Conservation (phyloP, 2,888 invertebrate genomes). For the Volucella inflata region DNA sequence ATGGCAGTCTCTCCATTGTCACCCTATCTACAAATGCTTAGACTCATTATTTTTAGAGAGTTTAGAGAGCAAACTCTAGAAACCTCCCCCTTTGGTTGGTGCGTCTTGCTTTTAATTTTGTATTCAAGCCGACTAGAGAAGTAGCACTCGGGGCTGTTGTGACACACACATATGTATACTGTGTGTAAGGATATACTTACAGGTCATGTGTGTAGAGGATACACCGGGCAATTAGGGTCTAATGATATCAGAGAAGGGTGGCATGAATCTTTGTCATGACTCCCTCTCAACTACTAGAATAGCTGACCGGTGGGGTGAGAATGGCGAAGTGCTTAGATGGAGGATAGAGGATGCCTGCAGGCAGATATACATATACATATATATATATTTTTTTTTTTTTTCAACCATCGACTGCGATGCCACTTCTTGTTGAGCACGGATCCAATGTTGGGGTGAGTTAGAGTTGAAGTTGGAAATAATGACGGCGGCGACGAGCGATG, state of each 20-base stretch:
- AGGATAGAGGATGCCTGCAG: conserved; percentile 38
- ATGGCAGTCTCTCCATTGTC: conserved; percentile 67
- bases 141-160: conserved; percentile 14
- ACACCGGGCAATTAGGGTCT: conserved; percentile 71
- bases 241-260: conserved; percentile 59
- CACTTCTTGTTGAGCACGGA: conserved; percentile 47
- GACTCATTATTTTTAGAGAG: conserved; percentile 74
- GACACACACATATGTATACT: conserved; percentile 1
- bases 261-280: conserved; percentile 66
- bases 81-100: conserved; percentile 18
- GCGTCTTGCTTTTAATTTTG: conserved; percentile 54
- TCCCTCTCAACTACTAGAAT: conserved; percentile 61
- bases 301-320: conserved; percentile 24
- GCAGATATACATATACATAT: too few relatives aligned
- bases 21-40: conserved; percentile 70
- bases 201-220: conserved; percentile 38
- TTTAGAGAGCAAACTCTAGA: conserved; percentile 64
- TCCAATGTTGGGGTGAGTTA: conserved; percentile 28
- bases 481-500: conserved; percentile 4
- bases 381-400: conserved; percentile 34
- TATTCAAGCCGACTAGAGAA: conserved; percentile 23
- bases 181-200: background rate
- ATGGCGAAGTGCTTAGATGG: conserved; percentile 59
- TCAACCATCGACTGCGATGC: conserved; percentile 23
- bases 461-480: conserved; percentile 63